Base-by-base conservation (phyloP, 2,797 vertebrate species). In the Synaphobranchus kaupii region DNA sequence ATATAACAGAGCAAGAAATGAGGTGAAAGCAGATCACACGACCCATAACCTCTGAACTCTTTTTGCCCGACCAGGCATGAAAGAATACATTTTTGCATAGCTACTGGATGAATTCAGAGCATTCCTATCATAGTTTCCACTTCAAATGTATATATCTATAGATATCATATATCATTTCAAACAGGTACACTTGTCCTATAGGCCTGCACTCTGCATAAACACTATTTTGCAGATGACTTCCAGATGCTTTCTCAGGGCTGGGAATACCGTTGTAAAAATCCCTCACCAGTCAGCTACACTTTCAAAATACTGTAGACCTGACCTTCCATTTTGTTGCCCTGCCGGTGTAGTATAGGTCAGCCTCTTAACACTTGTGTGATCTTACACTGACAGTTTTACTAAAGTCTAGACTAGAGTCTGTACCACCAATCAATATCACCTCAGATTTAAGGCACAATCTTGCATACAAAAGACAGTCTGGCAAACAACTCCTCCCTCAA, bases 331-430 rank as follows among this genome's bases (percentile, higher is more conserved):
- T 73, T 20, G 10, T 39, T 52, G 80, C 28, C 86, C 82, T 88
- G 76, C 17, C 12, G 52, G 66, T 93, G 94, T 93, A 93, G 94
- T 94, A 93, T 92, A 94, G 92, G 90, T 91, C 90, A 92, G 91
- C 91, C 90, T n/a, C 25, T 22, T n/a, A 39, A 39, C 39, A 39
- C 17, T n/a, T 28, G n/a, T 66, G n/a, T n/a, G 9, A 22, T 10
- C n/a, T 28, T 66, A 66, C 25, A 66, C 25, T 28, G 13, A 66
- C 22, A 7, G 60, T 66, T n/a, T 66, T 66, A 60, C 58, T 10
- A 52, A 52, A 10, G 52, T 8, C 22, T 25, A 17, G 22, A 17
- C n/a, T 25, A 60, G 15, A 5, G 58, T 15, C 22, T 60, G 15
- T 60, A 60, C 22, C 58, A 60, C 22, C 58, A 25, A 60, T 60